Base-by-base conservation (phyloP, 2,797 vertebrate genomes). In the Pampus argenteus region DNA sequence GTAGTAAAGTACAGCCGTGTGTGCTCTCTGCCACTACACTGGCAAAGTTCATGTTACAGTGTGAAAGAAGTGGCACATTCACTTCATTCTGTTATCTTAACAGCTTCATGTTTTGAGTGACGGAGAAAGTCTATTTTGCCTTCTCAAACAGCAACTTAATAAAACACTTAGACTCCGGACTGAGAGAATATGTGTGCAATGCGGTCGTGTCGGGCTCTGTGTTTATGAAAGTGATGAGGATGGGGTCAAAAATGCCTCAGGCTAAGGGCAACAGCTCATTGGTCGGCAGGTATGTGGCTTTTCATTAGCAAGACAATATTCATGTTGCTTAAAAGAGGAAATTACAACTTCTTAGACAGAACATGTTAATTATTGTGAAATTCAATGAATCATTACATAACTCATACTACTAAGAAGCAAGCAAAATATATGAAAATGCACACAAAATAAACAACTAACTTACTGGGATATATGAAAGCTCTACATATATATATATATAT, bases 141-240 rank as follows among this genome's bases (percentile, higher is more conserved):
- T 87, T 73, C 84, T 88, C 47, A 86, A 90, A 90, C 86, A 85
- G 3, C 5, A 58, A 83, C 74, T 88, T 90, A 90, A 91, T 91
- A 81, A 91, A 88, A 88, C 52, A 78, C 49, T 50, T 74, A 82
- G 61, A 81, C 59, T 57, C 59, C 29, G 49, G 55, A 71, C 47
- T 64, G 48, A 66, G 75, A 81, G 78, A 89, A 88, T 87, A 88
- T 87, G 84, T 78, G 79, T 50, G 75, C 71, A 82, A 85, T 73
- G 63, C 58, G 6, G 48, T 23, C 22, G 66, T 28, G 20, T 79
- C 71, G 40, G 79, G 49, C 60, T 83, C 52, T 50, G 63, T 88
- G 79, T 91, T 91, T 89, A 68, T 82, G 75, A 62, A 86, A 83
- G 83, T 81, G 85, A 67, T 79, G 44, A 20, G 42, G 73, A 81